Base-by-base conservation (phyloP, 2,888 invertebrate species). In the Brachylomia viminalis region DNA sequence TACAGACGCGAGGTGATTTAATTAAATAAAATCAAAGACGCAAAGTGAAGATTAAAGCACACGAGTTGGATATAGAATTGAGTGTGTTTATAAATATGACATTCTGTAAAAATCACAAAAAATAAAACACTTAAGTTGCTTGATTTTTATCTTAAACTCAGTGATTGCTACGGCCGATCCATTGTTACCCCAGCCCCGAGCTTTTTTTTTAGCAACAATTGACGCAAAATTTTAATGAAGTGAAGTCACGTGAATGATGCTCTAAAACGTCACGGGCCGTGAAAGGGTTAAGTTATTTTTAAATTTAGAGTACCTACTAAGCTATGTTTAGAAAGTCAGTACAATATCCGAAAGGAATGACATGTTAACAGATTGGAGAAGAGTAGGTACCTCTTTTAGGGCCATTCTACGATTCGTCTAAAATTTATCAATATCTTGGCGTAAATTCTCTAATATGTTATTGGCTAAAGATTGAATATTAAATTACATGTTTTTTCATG, bases 341-440 rank as follows among this genome's bases (percentile, higher is more conserved):
- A 0, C 17, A 13, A 45, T 27, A 27, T 67, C 0, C 1, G 17
- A 64, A 58, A 10, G 1, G 10, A 59, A 33, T 49, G 7, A 49
- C 2, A 49, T 23, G 20, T 17, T 49, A 49, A 58, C 17, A 58
- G 27, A 58, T 58, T 58, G 17, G 17, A 17, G 30, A 30, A n/a
- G n/a, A n/a, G n/a, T n/a, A n/a, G n/a, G n/a, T 17, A 30, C 58
- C 8, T 30, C 17, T 30, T 49, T 33, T 59, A 66, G 68, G 76
- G 80, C 49, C 77, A 77, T 80, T 80, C 77, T 81, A 81, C 81
- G 80, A 81, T 33, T 58, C n/a, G 52, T 67, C 33, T 42, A 76
- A 58, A 66, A 38, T 30, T 30, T 6, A 30, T 62, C 2, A 42
- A 45, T 70, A 1, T 38, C 17, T 75, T 38, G 13, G 23, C 11